Evolutionary conservation across 2,113 vertebrate genomes (phyloP).

Genomic region (Anolis carolinensis): DNA sequence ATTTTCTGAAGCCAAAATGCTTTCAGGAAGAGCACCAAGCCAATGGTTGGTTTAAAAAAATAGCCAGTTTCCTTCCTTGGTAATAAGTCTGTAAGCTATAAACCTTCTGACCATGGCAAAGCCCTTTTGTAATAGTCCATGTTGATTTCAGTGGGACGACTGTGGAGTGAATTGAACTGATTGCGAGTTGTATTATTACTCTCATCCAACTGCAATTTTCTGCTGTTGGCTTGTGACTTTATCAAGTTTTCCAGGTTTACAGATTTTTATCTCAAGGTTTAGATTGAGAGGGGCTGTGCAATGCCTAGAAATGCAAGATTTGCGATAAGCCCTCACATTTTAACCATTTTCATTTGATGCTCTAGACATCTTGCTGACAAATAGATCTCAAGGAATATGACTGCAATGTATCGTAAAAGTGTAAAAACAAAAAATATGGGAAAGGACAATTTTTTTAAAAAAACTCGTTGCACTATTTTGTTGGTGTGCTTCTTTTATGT

Average conservation of each 20-base stretch:
- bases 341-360: constrained; percentile 18
- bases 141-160: not conserved
- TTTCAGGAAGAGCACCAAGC: not conserved
- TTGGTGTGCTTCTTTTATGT: not conserved
- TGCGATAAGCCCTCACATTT: not conserved
- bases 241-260: not conserved
- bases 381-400: not conserved
- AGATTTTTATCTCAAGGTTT: constrained; percentile 9
- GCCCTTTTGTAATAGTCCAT: not conserved
- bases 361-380: constrained; percentile 11
- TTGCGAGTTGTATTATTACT: not conserved
- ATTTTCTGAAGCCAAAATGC: not conserved
- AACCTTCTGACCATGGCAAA: not conserved
- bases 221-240: constrained; percentile 22
- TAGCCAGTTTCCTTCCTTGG: not conserved
- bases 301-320: not conserved
- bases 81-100: not conserved
- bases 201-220: constrained; percentile 6
- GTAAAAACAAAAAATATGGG: not conserved
- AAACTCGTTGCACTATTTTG: not conserved
- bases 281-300: not conserved
- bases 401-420: not conserved
- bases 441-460: not conserved
- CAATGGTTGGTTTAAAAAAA: not conserved
- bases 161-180: not conserved